Conservation (phyloP, 2,113 vertebrate species). For the Tilapia sparmanii region DNA sequence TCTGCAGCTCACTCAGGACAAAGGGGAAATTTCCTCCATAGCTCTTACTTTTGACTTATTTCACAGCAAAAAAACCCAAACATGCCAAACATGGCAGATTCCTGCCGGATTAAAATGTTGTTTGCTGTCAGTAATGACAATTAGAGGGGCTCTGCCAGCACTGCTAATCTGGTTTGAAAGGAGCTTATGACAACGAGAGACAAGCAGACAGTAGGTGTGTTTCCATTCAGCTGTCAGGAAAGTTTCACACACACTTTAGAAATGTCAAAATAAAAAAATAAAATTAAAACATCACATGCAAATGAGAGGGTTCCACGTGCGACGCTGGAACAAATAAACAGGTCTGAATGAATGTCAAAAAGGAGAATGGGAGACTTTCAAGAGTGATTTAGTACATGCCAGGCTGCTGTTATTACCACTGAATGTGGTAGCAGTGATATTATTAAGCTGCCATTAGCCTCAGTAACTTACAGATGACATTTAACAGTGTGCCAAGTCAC, state of each 20-base stretch:
- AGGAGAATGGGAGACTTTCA: neutral
- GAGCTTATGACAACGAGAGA: slow-evolving; percentile 6
- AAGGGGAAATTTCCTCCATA: neutral
- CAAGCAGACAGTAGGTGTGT: slow-evolving; percentile 11
- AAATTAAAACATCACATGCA: neutral
- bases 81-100: slow-evolving; percentile 19
- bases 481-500: neutral
- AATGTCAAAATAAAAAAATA: neutral
- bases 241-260: neutral
- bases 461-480: neutral
- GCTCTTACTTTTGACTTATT: neutral
- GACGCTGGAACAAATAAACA: neutral
- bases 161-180: slow-evolving; percentile 31
- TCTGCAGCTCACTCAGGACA: neutral
- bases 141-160: neutral
- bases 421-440: neutral
- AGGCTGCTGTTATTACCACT: neutral
- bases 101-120: slow-evolving; percentile 9
- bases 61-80: neutral
- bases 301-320: neutral
- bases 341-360: neutral
- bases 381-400: neutral
- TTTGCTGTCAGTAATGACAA: slow-evolving; percentile 11
- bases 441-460: neutral
- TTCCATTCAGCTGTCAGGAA: slow-evolving; percentile 19